Base-by-base conservation (phyloP, 2,797 vertebrate species). In the Falco concolor region DNA sequence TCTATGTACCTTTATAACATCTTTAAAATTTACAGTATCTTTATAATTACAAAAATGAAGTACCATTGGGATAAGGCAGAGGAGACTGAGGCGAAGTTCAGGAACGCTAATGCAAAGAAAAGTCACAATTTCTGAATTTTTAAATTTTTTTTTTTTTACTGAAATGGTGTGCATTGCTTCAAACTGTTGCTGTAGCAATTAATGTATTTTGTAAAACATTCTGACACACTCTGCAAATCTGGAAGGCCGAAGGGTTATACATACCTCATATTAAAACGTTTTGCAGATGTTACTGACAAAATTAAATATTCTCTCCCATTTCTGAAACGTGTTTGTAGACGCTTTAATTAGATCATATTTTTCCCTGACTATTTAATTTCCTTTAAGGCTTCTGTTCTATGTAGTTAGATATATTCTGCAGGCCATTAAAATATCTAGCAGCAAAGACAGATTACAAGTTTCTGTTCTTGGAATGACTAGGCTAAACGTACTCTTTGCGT, bases 301-400 rank as follows among this genome's bases (percentile, higher is more conserved):
- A 87, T 95, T 93, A 87, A 65, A 90, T 67, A 90, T 76, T 78
- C 47, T 54, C 42, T 95, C 75, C 73, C 47, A 16, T 94, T 97
- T 96, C 77, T 93, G 90, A 91, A 95, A 95, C 0, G 7, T 93
- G 94, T 95, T 93, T 96, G 72, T 75, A 88, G 90, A 89, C 0
- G 21, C 65, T 92, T 95, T 97, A 96, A 97, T 97, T 96, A 85
- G 88, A 80, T 91, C 56, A n/a, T 96, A 90, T 95, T 87, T 96
- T 91, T 63, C 56, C 59, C 32, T 12, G 60, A 86, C 77, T 74
- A 74, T 87, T 94, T 95, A 0, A 87, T 95, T 97, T 95, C 83
- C 77, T 95, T 84, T 90, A 94, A 95, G 83, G 23, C 24, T 87
- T 93, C 60, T 96, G 70, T 89, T 89, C 50, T 90, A n/a, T 0